These are phyloP conservation scores for Pagetopsis macropterus DNA, from an alignment of 2,797 vertebrate genomes.

Conservation along the genomic window DNA sequence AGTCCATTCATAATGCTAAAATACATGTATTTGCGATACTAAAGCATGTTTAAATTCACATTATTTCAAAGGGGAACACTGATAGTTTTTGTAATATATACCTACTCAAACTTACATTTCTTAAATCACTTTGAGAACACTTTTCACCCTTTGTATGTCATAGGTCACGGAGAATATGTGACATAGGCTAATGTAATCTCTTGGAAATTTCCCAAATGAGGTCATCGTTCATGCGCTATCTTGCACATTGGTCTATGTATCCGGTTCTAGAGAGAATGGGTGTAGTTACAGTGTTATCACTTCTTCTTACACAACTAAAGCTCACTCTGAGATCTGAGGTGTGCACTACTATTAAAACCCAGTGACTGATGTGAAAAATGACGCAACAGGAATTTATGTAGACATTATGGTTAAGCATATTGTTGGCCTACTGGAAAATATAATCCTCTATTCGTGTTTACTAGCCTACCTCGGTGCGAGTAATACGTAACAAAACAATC, in stretches of 20 bases:
- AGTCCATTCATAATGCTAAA: background rate
- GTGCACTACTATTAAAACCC: background rate
- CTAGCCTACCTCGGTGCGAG: background rate
- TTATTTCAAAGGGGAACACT: background rate
- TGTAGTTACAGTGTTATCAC: background rate
- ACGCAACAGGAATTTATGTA: background rate
- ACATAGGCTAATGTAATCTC: background rate
- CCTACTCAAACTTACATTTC: background rate
- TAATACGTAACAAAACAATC: background rate
- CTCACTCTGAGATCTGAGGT: background rate
- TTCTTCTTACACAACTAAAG: conserved; percentile 1
- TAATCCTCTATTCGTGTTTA: background rate
- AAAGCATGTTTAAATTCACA: background rate
- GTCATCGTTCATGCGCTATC: conserved; percentile 21
- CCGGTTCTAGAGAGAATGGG: background rate
- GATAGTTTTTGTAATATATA: background rate
- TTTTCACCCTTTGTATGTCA: background rate
- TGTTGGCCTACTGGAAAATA: background rate
- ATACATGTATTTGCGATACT: background rate
- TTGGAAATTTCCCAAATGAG: background rate
- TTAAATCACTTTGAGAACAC: background rate
- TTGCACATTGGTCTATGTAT: background rate
- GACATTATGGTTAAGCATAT: background rate
- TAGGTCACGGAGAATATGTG: background rate
- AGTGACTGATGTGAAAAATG: background rate